Evolutionary conservation across 2,113 vertebrate genomes (phyloP).

Genomic region (Cheilinus undulatus): DNA sequence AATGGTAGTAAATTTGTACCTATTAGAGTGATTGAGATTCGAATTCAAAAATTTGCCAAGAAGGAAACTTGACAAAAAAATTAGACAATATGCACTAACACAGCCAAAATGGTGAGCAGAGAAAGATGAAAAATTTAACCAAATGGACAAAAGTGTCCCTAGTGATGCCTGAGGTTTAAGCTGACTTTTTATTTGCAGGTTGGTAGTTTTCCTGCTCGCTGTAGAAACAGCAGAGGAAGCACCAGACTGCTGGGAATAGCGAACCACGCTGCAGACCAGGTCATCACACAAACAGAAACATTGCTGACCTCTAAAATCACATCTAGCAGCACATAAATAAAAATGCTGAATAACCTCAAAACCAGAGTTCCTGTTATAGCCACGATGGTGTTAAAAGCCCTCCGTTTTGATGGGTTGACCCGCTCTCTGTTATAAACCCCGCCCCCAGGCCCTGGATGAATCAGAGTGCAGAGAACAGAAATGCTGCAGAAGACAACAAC

Average conservation of each 20-base stretch:
- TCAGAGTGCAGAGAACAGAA: conserved; percentile 28
- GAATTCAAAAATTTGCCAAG: too few species aligned
- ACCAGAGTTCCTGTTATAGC: conserved; percentile 16
- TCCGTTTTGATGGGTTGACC: conserved; percentile 22
- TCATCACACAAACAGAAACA: rapidly evolving
- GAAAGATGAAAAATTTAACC: too few species aligned
- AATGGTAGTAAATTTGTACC: too few species aligned
- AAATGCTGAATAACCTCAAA: not conserved
- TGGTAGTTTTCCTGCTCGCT: conserved; percentile 14
- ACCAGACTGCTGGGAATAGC: conserved; percentile 31
- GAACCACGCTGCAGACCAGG: rapidly evolving
- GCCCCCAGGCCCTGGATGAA: conserved; percentile 23
- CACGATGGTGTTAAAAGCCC: conserved; percentile 28
- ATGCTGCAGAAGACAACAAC: conserved; percentile 20
- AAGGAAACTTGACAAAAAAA: too few species aligned
- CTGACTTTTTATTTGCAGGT: too few species aligned
- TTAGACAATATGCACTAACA: too few species aligned
- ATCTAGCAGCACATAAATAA: rapidly evolving
- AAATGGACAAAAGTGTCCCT: too few species aligned
- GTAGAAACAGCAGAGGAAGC: conserved; percentile 43
- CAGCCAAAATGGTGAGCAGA: too few species aligned
- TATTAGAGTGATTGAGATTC: too few species aligned
- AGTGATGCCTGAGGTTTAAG: too few species aligned
- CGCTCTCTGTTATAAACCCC: not conserved
- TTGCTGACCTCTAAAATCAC: rapidly evolving